These are phyloP conservation scores for Popillia japonica DNA, from an alignment of 1,140 invertebrate genomes.

Conservation along the genomic window DNA sequence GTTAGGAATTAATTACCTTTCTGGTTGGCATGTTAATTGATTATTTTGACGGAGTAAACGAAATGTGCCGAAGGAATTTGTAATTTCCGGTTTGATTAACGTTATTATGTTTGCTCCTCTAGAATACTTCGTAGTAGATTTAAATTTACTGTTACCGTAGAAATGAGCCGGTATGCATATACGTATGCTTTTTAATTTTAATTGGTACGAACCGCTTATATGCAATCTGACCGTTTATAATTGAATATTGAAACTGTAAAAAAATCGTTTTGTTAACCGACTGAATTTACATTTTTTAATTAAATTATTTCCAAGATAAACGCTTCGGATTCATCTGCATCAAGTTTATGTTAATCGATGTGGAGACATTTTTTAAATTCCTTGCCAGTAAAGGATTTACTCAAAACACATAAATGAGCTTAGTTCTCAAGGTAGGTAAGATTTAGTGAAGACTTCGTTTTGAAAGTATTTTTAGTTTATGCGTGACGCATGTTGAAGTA, in stretches of 20 bases:
- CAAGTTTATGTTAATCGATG: too few species aligned
- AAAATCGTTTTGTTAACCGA: neutral
- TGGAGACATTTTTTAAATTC: too few species aligned
- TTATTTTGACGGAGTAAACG: slow-evolving; percentile 15
- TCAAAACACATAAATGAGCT: too few species aligned
- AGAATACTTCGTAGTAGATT: neutral
- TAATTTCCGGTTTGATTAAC: slow-evolving; percentile 18
- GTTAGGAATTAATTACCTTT: neutral
- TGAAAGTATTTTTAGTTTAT: too few species aligned
- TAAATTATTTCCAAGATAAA: neutral
- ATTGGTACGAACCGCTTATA: too few species aligned
- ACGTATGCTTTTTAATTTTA: neutral
- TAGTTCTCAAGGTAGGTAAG: too few species aligned
- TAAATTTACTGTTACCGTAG: neutral
- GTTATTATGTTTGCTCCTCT: neutral
- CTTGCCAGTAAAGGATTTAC: too few species aligned
- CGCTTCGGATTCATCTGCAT: too few species aligned
- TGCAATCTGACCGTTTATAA: too few species aligned
- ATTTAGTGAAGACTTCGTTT: too few species aligned
- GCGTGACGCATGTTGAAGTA: too few species aligned
- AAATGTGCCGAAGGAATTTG: slow-evolving; percentile 11
- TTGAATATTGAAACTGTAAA: too few species aligned
- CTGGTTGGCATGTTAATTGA: neutral
- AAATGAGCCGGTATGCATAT: neutral
- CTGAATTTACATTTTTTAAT: slow-evolving; percentile 2